Evolutionary conservation across 2,797 vertebrate genomes (phyloP).

Genomic region (Sebastes melanostomus): DNA sequence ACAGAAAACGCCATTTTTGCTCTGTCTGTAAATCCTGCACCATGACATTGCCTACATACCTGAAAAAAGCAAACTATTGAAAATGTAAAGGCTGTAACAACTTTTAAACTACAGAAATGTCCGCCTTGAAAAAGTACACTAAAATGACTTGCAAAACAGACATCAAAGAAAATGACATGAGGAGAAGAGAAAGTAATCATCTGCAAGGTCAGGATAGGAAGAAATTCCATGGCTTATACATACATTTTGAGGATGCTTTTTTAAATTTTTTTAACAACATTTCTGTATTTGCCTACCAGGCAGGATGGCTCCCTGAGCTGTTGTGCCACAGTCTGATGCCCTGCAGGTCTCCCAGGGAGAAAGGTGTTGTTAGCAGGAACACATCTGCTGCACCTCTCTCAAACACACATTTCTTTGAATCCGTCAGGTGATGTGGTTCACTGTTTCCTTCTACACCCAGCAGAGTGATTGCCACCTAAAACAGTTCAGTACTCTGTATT

Average conservation of each 20-base stretch:
- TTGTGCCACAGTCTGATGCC: conserved; percentile 92
- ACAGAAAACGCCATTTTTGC: conserved; percentile 90
- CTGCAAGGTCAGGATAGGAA: background rate
- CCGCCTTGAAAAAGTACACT: background rate
- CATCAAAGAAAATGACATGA: background rate
- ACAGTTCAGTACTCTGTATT: background rate
- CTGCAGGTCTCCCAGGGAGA: conserved; percentile 87
- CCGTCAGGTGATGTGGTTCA: conserved; percentile 88
- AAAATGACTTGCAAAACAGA: background rate
- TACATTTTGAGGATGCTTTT: background rate
- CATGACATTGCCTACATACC: conserved; percentile 88
- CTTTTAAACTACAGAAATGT: background rate
- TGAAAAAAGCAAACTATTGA: conserved; percentile 37
- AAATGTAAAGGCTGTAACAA: background rate
- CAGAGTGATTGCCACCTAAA: conserved; percentile 89
- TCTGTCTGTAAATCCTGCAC: conserved; percentile 87
- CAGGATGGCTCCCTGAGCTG: conserved; percentile 87
- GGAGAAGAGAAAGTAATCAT: background rate
- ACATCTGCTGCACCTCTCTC: conserved; percentile 89
- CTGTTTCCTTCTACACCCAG: conserved; percentile 87
- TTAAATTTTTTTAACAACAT: background rate
- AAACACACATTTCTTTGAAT: conserved; percentile 84
- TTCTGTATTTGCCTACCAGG: conserved; percentile 81
- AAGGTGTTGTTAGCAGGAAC: conserved; percentile 88
- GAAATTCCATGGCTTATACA: background rate